Evolutionary conservation across 2,888 invertebrate genomes (phyloP).

Genomic region (Rhagophthalmus giganteus): DNA sequence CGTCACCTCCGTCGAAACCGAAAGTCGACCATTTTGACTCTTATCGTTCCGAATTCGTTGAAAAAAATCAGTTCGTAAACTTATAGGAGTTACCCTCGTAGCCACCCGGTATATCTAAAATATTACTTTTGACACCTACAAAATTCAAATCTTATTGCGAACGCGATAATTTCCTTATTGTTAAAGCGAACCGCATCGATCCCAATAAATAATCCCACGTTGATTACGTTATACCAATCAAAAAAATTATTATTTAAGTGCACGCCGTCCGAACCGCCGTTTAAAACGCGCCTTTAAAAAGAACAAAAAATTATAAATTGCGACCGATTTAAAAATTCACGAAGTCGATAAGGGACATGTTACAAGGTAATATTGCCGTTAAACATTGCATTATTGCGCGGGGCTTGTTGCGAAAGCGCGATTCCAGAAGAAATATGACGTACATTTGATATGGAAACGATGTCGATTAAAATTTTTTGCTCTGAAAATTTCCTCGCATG

Average conservation of each 20-base stretch:
- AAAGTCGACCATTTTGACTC: too few relatives aligned
- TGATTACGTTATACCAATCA: not conserved
- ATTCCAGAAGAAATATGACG: constrained; percentile 10
- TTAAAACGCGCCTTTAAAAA: not conserved
- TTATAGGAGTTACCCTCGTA: too few relatives aligned
- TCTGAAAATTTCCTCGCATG: constrained; percentile 21
- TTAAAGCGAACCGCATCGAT: too few relatives aligned
- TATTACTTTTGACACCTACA: too few relatives aligned
- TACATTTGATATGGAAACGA: constrained; percentile 18
- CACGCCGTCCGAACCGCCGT: not conserved
- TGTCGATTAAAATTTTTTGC: constrained; percentile 20
- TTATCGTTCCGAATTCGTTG: too few relatives aligned
- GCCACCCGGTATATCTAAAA: too few relatives aligned
- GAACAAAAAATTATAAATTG: not conserved
- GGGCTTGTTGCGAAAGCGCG: constrained; percentile 4
- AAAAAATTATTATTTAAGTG: not conserved
- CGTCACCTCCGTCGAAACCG: too few relatives aligned
- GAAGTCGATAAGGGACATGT: not conserved
- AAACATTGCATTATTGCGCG: constrained; percentile 1
- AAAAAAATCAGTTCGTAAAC: too few relatives aligned
- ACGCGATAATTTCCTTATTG: too few relatives aligned
- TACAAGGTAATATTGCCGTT: constrained; percentile 2
- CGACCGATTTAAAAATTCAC: not conserved
- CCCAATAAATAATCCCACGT: too few relatives aligned
- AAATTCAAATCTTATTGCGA: too few relatives aligned